Evolutionary conservation across 2,888 invertebrate genomes (phyloP).

Genomic region (Protodeltote pygarga): DNA sequence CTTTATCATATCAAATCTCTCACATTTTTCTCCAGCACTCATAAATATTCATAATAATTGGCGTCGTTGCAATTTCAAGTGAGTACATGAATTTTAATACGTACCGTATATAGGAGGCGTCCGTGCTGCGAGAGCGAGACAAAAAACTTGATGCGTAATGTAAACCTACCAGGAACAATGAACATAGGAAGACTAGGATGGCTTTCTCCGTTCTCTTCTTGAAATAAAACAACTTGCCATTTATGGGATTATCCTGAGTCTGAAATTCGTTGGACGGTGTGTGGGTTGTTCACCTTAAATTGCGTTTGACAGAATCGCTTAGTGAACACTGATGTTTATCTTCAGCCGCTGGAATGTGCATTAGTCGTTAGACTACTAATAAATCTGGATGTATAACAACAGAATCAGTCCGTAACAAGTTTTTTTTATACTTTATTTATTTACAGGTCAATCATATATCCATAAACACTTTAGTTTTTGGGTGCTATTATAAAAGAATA

Average conservation of each 20-base stretch:
- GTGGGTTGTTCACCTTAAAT: slow-evolving; percentile 36
- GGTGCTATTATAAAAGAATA: no score
- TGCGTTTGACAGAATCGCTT: slow-evolving; percentile 20
- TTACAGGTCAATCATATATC: no score
- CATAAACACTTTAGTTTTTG: no score
- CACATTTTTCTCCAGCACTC: slow-evolving; percentile 57
- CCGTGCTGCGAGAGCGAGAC: slow-evolving; percentile 34
- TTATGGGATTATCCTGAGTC: slow-evolving; percentile 29
- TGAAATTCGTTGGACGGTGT: slow-evolving; percentile 30
- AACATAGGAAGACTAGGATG: slow-evolving; percentile 54
- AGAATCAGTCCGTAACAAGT: slow-evolving; percentile 25
- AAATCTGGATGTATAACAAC: slow-evolving; percentile 38
- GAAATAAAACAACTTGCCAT: slow-evolving; percentile 36
- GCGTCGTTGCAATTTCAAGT: slow-evolving; percentile 60
- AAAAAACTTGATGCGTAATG: slow-evolving; percentile 56
- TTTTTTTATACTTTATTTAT: no score
- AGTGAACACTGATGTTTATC: slow-evolving; percentile 23
- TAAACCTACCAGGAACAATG: slow-evolving; percentile 52
- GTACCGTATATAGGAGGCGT: slow-evolving; percentile 56
- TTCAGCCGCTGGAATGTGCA: slow-evolving; percentile 21
- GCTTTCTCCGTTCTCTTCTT: slow-evolving; percentile 36
- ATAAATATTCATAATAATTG: slow-evolving; percentile 75
- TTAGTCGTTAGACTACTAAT: slow-evolving; percentile 33
- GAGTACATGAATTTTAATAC: slow-evolving; percentile 72
- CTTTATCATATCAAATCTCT: slow-evolving; percentile 70